Percentiles rank a stretch among this genome's conserved stretches.
Conservation (phyloP, 2,113 vertebrate species). For the Sisor rabdophorus region DNA sequence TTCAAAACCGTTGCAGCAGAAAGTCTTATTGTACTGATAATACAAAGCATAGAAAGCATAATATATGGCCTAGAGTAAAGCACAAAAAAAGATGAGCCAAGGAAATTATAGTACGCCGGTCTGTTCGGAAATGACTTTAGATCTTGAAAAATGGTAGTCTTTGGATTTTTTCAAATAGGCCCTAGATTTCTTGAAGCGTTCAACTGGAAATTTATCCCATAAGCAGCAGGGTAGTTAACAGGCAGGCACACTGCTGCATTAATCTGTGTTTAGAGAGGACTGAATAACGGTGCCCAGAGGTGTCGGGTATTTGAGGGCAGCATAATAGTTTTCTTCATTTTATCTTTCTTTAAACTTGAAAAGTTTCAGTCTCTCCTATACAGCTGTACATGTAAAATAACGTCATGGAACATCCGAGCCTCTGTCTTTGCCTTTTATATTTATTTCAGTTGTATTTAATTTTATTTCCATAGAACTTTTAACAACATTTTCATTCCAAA, state of each 20-base stretch:
- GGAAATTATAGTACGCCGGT: no score
- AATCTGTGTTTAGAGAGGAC: not conserved
- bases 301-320: not conserved
- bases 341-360: not conserved
- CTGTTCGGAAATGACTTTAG: no score
- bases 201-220: not conserved
- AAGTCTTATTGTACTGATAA: no score
- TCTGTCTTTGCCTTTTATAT: no score
- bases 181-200: not conserved
- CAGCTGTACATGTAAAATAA: not conserved
- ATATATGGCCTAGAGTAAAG: no score
- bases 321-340: not conserved
- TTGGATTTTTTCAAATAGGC: not conserved
- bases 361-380: not conserved
- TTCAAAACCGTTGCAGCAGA: not conserved
- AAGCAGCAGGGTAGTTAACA: not conserved
- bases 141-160: no score
- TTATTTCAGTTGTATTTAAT: no score
- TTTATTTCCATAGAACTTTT: no score
- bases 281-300: not conserved
- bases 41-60: no score
- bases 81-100: no score
- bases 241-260: not conserved
- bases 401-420: not conserved
- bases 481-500: no score